Evolutionary conservation across 1,140 invertebrate genomes (phyloP), one percentile per base, ranked within the genome.

Genomic region (Pseudoatta argentina): DNA sequence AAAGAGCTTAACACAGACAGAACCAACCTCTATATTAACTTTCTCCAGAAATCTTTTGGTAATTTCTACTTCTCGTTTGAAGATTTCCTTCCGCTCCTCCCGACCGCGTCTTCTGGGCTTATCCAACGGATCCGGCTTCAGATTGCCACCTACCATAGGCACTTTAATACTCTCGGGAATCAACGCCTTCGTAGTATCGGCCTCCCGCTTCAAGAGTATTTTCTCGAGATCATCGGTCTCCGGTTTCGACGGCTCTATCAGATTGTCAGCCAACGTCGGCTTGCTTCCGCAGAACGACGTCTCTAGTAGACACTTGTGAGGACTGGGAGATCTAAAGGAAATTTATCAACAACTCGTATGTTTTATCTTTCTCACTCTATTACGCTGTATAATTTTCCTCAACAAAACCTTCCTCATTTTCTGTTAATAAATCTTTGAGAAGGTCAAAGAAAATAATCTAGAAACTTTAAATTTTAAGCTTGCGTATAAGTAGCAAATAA

Each of bases 211-310:
- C 79, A 97, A 89, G n/a, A 97, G 91, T 21, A 97, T 95, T 91
- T 96, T 97, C 91, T 97, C 97, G 4, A 97, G 94, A 53, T 96
- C 96, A 67, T 97, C 96, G 0, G 95, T 94, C 81, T 96, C 96
- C 3, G 93, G 93, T 90, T 96, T 96, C 39, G 94, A 93, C 21
- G 94, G 93, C 57, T 95, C 95, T 51, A 93, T 94, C 24, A 94
- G 66, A 82, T 94, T 94, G 81, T 94, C 93, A 6, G 92, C 91
- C 73, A 95, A 64, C 0, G 93, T 93, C 64, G 97, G 97, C 91
- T 97, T 98, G 69, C 97, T 97, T 0, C 98, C 98, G 92, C 98
- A 98, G 93, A 98, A 98, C 0, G 98, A 98, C 0, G 98, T 98
- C 95, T 98, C 98, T 27, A 98, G 95, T 27, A 98, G 95, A 96